Evolutionary conservation across 2,888 invertebrate species (phyloP).

Genomic region (Ischnus inquisitorius): DNA sequence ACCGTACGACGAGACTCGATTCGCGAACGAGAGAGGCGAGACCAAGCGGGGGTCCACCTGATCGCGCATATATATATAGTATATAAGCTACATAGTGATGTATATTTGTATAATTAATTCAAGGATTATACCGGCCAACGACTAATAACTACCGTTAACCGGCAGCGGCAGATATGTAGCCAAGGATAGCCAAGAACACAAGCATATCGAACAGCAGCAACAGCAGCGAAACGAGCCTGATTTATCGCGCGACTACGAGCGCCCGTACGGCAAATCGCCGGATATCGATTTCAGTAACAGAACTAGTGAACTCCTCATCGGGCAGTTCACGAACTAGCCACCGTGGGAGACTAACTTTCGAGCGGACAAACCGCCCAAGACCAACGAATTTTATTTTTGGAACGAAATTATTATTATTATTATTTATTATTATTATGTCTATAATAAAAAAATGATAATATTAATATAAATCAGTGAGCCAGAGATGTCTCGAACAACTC

Average conservation of each 20-base stretch:
- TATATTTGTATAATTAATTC: constrained; percentile 78
- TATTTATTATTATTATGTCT: neutral
- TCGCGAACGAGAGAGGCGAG: constrained; percentile 34
- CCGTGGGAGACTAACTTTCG: constrained; percentile 53
- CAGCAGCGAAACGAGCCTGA: constrained; percentile 63
- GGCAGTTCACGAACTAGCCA: constrained; percentile 26
- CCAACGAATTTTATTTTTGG: constrained; percentile 47
- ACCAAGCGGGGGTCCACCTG: constrained; percentile 51
- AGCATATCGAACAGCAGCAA: constrained; percentile 26
- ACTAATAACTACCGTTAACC: constrained; percentile 73
- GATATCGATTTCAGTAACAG: constrained; percentile 66
- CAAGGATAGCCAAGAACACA: constrained; percentile 33
- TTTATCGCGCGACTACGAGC: constrained; percentile 63
- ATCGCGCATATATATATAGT: constrained; percentile 22
- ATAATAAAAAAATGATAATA: constrained; percentile 30
- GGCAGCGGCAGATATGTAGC: constrained; percentile 45
- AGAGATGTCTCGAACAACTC: constrained; percentile 8
- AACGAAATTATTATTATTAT: constrained; percentile 21
- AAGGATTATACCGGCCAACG: constrained; percentile 74
- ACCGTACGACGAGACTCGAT: constrained; percentile 34
- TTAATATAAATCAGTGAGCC: neutral
- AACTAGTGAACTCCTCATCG: constrained; percentile 55
- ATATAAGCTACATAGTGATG: constrained; percentile 36
- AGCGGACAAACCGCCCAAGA: constrained; percentile 8
- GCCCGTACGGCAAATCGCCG: constrained; percentile 66